A percentile compares a stretch with the other conserved stretches of the same genome.
Evolutionary conservation across 2,888 invertebrate species (phyloP).

Genomic region (Parnassius smintheus): DNA sequence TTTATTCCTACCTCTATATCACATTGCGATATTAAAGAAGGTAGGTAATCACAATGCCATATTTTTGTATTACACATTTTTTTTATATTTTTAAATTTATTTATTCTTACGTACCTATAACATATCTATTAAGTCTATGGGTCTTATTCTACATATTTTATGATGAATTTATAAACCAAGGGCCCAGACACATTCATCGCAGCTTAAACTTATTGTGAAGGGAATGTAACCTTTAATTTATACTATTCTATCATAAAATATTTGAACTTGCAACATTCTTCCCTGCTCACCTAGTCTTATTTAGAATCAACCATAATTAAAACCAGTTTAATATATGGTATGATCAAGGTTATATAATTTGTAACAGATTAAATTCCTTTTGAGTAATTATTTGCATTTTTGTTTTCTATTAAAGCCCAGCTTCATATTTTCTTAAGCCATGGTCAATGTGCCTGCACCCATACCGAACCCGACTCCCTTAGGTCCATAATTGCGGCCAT

Average conservation of each 20-base stretch:
- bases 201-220: slow-evolving; percentile 73
- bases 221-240: slow-evolving; percentile 82
- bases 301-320: slow-evolving; percentile 78
- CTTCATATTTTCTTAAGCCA: slow-evolving; percentile 85
- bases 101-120: slow-evolving; percentile 39
- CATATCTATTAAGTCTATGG: slow-evolving; percentile 25
- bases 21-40: slow-evolving; percentile 51
- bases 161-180: slow-evolving; percentile 79
- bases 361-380: slow-evolving; percentile 69
- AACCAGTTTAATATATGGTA: slow-evolving; percentile 79
- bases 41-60: slow-evolving; percentile 74
- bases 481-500: slow-evolving; percentile 92
- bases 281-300: slow-evolving; percentile 61
- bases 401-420: slow-evolving; percentile 67
- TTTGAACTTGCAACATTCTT: slow-evolving; percentile 47
- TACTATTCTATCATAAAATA: slow-evolving; percentile 76
- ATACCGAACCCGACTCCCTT: slow-evolving; percentile 95
- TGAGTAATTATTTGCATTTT: slow-evolving; percentile 59
- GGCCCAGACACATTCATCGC: slow-evolving; percentile 79
- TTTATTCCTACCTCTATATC: slow-evolving; percentile 52
- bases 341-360: slow-evolving; percentile 52
- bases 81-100: slow-evolving; percentile 41
- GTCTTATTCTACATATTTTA: slow-evolving; percentile 63
- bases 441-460: slow-evolving; percentile 94
- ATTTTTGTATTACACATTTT: slow-evolving; percentile 45